Evolutionary conservation across 2,113 vertebrate species (phyloP), one percentile per base, ranked within the genome.

Genomic region (Bufo bufo): DNA sequence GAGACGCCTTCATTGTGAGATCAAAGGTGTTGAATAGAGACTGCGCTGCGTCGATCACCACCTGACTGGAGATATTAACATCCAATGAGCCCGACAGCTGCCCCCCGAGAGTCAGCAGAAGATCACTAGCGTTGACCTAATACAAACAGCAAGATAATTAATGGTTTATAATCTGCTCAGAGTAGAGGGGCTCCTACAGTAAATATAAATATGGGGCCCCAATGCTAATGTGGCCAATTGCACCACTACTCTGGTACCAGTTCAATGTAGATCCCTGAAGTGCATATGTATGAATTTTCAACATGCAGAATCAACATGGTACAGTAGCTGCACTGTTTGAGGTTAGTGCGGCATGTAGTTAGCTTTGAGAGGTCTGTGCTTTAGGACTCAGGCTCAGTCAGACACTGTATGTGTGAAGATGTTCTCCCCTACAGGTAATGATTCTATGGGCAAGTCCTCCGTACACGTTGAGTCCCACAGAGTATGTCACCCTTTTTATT

Each of bases 41-140:
- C 86, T 63, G 47, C 7, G 74, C 0, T 0, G 85, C n/a, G 0
- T 47, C 20, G 0, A 77, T n/a, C 0, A 17, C n/a, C 2, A 5
- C 50, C 0, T 63, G 45, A 10, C 11, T 52, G 49, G 9, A 6
- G 20, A 58, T 74, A 6, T 8, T 79, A 45, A 19, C 47, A 19
- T 63, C 78, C 43, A 80, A 1, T 1, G 75, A 54, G 5, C 3
- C 43, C 17, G 47, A 75, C 0, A 91, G 12, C 45, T 90, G 89
- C 4, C 89, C 52, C n/a, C 61, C 89, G 59, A 89, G 85, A 23
- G 84, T 16, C 17, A 47, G 54, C 11, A 91, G 80, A 2, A 89
- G 12, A 3, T 23, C 19, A 4, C 90, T 85, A 43, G 90, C 66
- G 6, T 33, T 50, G 33, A 79, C 87, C 91, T 93, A 85, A 56